Conservation (phyloP, 1,140 invertebrate genomes). For the Reticulitermes speratus region DNA sequence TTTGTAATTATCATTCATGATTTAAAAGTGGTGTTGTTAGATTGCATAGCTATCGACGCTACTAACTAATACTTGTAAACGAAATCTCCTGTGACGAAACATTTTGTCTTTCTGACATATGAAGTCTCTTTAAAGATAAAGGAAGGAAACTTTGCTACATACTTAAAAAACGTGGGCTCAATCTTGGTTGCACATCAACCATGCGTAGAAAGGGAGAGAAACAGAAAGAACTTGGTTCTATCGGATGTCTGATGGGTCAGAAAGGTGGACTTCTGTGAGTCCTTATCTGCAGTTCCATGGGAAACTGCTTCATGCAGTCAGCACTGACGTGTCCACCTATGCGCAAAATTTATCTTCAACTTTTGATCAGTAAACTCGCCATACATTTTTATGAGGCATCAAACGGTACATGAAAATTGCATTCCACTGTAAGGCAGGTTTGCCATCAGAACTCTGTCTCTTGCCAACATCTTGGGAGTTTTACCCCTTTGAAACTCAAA, state of each 20-base stretch:
- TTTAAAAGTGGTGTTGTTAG: too few species aligned
- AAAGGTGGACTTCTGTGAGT: not conserved
- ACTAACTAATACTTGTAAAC: not conserved
- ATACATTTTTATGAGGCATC: constrained; percentile 1
- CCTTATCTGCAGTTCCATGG: not conserved
- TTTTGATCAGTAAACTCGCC: not conserved
- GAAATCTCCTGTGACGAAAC: not conserved
- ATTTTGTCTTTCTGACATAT: not conserved
- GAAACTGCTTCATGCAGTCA: not conserved
- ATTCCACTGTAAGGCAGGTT: not conserved
- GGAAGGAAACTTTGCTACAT: not conserved
- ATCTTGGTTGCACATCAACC: not conserved
- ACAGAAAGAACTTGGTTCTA: not conserved
- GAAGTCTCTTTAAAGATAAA: not conserved
- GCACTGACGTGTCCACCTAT: constrained; percentile 6
- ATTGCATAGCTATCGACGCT: too few species aligned
- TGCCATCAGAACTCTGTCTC: too few species aligned
- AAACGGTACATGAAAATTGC: constrained; percentile 1
- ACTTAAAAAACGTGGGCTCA: not conserved
- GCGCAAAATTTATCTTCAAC: not conserved
- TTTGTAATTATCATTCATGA: too few species aligned
- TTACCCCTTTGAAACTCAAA: too few species aligned
- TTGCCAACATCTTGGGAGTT: too few species aligned
- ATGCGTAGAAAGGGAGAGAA: not conserved
- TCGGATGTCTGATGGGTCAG: not conserved